phyloP scores from a whole-genome alignment of 2,797 vertebrate genomes.

The Rallus crepitans region DNA sequence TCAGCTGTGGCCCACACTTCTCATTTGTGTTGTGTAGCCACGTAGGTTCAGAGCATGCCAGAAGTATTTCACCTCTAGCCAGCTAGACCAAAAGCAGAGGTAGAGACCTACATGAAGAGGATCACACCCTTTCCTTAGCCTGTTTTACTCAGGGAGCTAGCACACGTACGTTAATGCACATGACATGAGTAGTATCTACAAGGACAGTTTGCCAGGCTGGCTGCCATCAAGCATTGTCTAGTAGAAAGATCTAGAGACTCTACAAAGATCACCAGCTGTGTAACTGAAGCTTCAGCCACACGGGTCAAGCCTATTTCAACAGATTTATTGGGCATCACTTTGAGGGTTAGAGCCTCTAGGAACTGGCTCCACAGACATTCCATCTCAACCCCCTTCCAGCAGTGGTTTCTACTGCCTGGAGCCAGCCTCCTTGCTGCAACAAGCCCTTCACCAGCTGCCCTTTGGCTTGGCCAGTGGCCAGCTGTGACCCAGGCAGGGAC shows the following conservation, averaged over 20 bases:
- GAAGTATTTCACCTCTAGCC: neutral
- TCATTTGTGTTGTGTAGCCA: neutral
- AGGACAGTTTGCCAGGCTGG: neutral
- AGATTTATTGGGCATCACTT: neutral
- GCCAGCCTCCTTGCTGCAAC: neutral
- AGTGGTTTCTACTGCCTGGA: neutral
- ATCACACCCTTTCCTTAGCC: neutral
- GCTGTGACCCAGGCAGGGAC: neutral
- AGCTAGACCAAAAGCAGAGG: neutral
- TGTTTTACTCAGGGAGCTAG: neutral
- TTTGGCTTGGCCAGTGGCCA: neutral
- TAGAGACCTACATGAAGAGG: neutral
- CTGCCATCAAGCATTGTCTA: neutral
- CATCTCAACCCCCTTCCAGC: neutral
- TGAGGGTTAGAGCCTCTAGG: neutral
- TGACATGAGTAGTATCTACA: neutral
- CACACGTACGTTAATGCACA: accelerated
- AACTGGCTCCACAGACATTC: neutral
- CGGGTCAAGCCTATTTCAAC: neutral
- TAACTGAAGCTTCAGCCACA: neutral
- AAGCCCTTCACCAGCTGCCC: neutral
- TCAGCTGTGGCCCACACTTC: neutral
- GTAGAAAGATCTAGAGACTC: neutral
- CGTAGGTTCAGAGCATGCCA: neutral
- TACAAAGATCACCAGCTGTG: neutral